Base-by-base conservation (phyloP, 2,888 invertebrate species). In the Trachelus stipa region DNA sequence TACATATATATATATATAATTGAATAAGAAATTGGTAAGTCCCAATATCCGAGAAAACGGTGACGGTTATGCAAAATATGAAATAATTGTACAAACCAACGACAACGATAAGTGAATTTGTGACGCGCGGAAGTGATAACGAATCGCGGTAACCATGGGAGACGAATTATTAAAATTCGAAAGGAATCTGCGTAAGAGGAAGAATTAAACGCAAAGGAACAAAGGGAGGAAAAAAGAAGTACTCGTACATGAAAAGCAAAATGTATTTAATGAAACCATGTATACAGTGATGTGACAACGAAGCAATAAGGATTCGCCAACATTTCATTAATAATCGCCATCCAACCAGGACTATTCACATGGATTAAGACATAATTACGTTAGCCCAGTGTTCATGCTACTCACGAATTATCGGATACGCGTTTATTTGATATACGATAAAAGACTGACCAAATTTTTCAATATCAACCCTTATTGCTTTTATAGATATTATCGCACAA, bases 161-260 rank as follows among this genome's bases (percentile, higher is more conserved):
- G 68, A 31, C 15, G 56, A 56, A 23, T 56, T 56, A 6, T 9
- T 23, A 56, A 23, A 56, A 9, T 9, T 15, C 23, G 56, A 56
- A 23, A 9, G 23, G 15, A 56, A 56, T 9, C 56, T 56, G 23
- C 56, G 56, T 56, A 56, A 56, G 23, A 15, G 23, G 56, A 56
- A 56, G 56, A 56, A 15, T 2, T 1, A 56, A 56, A 56, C 56
- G 23, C 23, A 56, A 23, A 56, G 56, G 56, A 56, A 75, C 33
- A 75, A 30, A 31, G 4, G 34, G 23, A 78, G 31, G 34, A 75
- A 69, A 69, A 76, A 35, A 68, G 37, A 56, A 69, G 30, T 33
- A 74, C 40, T 56, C 23, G 23, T 56, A 56, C 23, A 23, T 9
- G 56, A 56, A 23, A 40, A 9, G 56, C 56, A 23, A 56, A 56